Evolutionary conservation across 2,797 vertebrate species (phyloP), one percentile per base, ranked within the genome.

Genomic region (Sebastes matsubarae): DNA sequence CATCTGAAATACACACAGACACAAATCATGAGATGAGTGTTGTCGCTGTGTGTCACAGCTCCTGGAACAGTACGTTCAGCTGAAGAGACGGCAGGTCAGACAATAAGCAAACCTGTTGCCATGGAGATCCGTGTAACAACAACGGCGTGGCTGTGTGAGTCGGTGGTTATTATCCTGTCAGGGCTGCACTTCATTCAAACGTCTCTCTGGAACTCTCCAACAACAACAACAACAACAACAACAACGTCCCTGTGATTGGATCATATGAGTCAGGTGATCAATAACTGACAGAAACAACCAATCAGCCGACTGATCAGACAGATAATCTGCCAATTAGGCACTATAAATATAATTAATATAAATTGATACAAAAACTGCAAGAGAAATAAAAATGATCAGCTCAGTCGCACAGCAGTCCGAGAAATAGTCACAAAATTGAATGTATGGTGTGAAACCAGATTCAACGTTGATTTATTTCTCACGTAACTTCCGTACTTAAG

Each of bases 101-200:
- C 79, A 75, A 69, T 69, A 63, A 74, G 59, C 25, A 10, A 70
- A 68, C 65, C 58, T 68, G 72, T 81, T 70, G 20, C 67, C 72
- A 81, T 70, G 59, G 79, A 70, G 67, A 81, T 34, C 46, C 3
- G 12, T 25, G 59, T 55, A 36, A 42, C 52, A 38, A 63, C 22
- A 58, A 59, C 36, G 24, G 59, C 1, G 57, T 34, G 42, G 18
- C 11, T 38, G 67, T 50, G 36, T 59, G 64, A 46, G 42, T 46
- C 42, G 50, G 27, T 54, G 65, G 18, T 65, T 74, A 64, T 74
- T 42, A 38, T 54, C 60, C 59, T 74, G 72, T 65, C 46, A 57
- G 32, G 9, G 46, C 61, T 42, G 61, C 32, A 29, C 61, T 52
- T 72, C 42, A 72, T 32, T 61, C 42, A 63, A 18, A 36, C 6